Evolutionary conservation across 2,113 vertebrate species (phyloP).

Genomic region (Noturus placidus): DNA sequence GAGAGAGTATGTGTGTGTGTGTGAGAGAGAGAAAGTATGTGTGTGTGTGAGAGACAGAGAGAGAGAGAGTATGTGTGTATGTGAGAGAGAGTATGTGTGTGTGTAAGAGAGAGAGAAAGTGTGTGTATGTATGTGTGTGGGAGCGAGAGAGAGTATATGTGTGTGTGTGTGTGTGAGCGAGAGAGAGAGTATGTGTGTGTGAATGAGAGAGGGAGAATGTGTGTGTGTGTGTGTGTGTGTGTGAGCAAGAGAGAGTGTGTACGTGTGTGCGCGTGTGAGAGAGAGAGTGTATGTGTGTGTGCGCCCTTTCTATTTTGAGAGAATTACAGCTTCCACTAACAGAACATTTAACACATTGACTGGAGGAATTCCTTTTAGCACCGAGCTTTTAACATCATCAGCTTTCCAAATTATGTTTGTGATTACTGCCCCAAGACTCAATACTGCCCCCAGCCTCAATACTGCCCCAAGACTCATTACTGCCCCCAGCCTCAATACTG

Average conservation of each 20-base stretch:
- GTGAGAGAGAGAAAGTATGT: no score
- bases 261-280: slow-evolving; percentile 3
- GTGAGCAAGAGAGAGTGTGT: no score
- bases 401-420: not conserved
- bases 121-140: not conserved
- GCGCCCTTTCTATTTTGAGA: slow-evolving; percentile 8
- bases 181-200: no score
- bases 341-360: slow-evolving; percentile 28
- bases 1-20: no score
- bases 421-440: not conserved
- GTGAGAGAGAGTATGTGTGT: no score
- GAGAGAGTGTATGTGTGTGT: slow-evolving; percentile 14
- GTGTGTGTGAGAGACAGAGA: no score
- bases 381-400: not conserved
- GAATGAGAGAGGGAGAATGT: not conserved
- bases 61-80: no score
- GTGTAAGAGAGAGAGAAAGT: no score
- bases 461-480: not conserved
- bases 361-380: slow-evolving; percentile 5
- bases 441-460: not conserved
- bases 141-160: not conserved
- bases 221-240: not conserved
- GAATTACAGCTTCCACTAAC: slow-evolving; percentile 5
- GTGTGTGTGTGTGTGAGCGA: not conserved
- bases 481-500: not conserved